These are phyloP conservation scores for Cosmia trapezina DNA, from an alignment of 2,888 invertebrate genomes.

Conservation along the genomic window DNA sequence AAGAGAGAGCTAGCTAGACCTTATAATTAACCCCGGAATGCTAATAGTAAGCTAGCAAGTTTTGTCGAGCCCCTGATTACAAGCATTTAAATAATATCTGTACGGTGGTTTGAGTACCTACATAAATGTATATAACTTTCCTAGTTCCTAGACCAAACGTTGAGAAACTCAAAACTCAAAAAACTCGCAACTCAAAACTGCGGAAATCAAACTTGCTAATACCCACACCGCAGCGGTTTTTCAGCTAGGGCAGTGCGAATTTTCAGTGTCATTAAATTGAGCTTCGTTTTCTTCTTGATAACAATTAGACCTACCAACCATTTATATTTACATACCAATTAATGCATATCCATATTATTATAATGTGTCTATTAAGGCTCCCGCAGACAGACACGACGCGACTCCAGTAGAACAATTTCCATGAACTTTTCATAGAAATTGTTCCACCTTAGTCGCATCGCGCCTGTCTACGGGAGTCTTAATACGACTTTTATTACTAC, in stretches of 20 bases:
- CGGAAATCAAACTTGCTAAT: not conserved
- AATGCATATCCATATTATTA: not conserved
- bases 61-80: not conserved
- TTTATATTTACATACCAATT: not conserved
- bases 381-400: no score
- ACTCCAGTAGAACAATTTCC: no score
- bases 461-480: no score
- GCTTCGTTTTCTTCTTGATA: not conserved
- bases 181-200: no score
- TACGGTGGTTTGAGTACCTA: not conserved
- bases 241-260: not conserved
- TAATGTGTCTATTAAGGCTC: not conserved
- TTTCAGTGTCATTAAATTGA: no score
- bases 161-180: no score
- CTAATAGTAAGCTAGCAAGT: not conserved
- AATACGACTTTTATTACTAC: not conserved
- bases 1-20: slow-evolving; percentile 7
- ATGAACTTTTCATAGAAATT: no score
- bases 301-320: not conserved
- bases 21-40: slow-evolving; percentile 8
- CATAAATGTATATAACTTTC: not conserved
- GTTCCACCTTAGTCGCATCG: no score
- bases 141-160: not conserved
- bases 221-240: not conserved
- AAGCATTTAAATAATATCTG: not conserved